Base-by-base conservation (phyloP, 2,797 vertebrate genomes). In the Acrossocheilus fasciatus region DNA sequence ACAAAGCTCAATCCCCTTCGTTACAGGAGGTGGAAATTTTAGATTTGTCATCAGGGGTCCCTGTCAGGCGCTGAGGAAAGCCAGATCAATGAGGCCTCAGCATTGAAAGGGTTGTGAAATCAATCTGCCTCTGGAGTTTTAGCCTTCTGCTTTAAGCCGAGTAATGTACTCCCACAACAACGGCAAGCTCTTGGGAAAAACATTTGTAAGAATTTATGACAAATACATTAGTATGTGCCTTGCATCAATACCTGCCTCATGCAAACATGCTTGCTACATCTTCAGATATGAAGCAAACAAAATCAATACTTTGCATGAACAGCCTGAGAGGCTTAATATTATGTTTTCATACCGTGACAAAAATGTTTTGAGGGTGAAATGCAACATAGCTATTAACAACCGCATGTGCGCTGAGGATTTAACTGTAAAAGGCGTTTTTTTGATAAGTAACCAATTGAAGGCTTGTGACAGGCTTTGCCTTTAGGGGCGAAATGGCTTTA, bases 21-120 rank as follows among this genome's bases (percentile, higher is more conserved):
- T 88, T 87, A 89, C 84, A 83, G 84, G 87, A 83, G 76, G 82
- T 70, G 87, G 88, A 90, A 70, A 88, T 83, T 77, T 90, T 89
- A 88, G 84, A 88, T 88, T 84, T 88, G 90, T 90, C 85, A 69
- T 87, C 83, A 77, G 66, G 66, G 82, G 59, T 83, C 81, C 82
- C 81, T 82, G 86, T 87, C 77, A 83, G 82, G 45, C n/a, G 18
- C 84, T 17, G 73, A 69, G 66, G 79, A 77, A 74, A 79, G 57
- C 73, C 43, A 68, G 85, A 90, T 88, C 90, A 87, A 90, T 89
- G 86, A 81, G 18, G 77, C 68, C 69, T 85, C 54, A 57, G 66
- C 81, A 66, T 62, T 66, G 86, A 86, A 85, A 89, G 86, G 86
- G 82, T 79, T 69, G 66, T 14, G 82, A 81, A 77, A 87, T 85